phyloP scores from a whole-genome alignment of 2,888 invertebrate genomes.

The Hypolimnas misippus region DNA sequence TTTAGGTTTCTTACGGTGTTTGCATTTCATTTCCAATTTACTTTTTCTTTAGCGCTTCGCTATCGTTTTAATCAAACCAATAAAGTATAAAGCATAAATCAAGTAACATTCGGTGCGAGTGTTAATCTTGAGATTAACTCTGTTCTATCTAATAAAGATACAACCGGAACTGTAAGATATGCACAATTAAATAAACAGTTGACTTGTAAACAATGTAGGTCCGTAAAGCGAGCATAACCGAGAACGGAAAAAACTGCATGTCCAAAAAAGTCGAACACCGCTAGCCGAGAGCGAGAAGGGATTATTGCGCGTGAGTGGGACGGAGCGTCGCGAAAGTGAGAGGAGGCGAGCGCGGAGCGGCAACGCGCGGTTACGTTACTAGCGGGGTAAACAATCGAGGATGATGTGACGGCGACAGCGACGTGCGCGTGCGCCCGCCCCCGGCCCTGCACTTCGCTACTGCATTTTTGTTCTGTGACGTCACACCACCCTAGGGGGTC shows the following conservation, averaged over 20 bases:
- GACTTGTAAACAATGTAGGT: conserved; percentile 64
- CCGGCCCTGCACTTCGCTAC: conserved; percentile 72
- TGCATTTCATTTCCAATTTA: conserved; percentile 6
- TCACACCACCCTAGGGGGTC: conserved; percentile 49
- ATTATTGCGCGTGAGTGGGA: conserved; percentile 55
- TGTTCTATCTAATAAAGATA: conserved; percentile 6
- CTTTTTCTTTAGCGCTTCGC: neutral
- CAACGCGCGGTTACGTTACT: conserved; percentile 78
- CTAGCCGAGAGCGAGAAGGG: conserved; percentile 70
- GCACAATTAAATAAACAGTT: conserved; percentile 51
- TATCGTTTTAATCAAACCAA: neutral
- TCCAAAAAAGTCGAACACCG: conserved; percentile 82
- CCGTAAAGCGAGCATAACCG: conserved; percentile 70
- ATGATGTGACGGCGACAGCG: conserved; percentile 65
- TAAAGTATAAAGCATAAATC: neutral
- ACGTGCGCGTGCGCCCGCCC: conserved; percentile 73
- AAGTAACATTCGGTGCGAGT: neutral
- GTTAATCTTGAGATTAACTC: neutral
- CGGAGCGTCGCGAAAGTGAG: conserved; percentile 78
- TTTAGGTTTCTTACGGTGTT: conserved; percentile 10
- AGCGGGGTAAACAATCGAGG: conserved; percentile 79
- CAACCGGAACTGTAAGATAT: conserved; percentile 28
- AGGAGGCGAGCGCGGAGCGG: conserved; percentile 76
- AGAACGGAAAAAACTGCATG: conserved; percentile 77
- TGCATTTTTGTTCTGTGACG: conserved; percentile 75